Percentiles rank a stretch among this genome's conserved stretches.
These are phyloP conservation scores for Amphiprion clarkii DNA, from an alignment of 2,797 vertebrate species.

Conservation along the genomic window DNA sequence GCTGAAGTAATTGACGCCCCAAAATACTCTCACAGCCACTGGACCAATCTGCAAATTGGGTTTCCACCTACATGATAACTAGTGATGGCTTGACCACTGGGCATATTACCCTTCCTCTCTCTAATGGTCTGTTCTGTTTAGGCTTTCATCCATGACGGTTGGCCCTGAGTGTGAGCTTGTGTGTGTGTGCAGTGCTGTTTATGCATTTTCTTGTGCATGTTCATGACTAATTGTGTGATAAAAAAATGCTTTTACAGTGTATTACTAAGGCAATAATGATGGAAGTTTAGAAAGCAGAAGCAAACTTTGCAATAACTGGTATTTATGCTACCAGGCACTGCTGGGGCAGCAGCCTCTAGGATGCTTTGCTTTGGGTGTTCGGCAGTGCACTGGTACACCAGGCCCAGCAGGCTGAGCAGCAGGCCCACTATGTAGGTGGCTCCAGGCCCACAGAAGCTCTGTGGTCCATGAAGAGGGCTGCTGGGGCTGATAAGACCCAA, in stretches of 20 bases:
- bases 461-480: constrained; percentile 58
- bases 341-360: constrained; percentile 8
- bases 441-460: constrained; percentile 45
- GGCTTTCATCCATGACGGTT: constrained; percentile 53
- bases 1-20: constrained; percentile 79
- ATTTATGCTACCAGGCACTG: constrained; percentile 30
- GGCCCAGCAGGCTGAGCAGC: constrained; percentile 50
- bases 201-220: neutral
- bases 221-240: constrained; percentile 21
- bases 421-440: constrained; percentile 46
- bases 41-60: constrained; percentile 70
- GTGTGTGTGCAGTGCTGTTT: constrained; percentile 10
- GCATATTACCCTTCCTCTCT: constrained; percentile 51
- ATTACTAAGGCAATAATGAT: constrained; percentile 10
- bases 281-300: constrained; percentile 30
- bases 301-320: constrained; percentile 25
- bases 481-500: constrained; percentile 65
- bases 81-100: constrained; percentile 63
- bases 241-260: constrained; percentile 32
- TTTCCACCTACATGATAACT: constrained; percentile 75
- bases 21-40: constrained; percentile 75
- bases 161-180: constrained; percentile 12
- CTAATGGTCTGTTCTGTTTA: constrained; percentile 52
- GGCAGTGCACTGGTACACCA: constrained; percentile 17
- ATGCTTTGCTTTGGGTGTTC: constrained; percentile 39